These are phyloP conservation scores for Musca vetustissima DNA, from an alignment of 1,140 invertebrate species.

Conservation along the genomic window DNA sequence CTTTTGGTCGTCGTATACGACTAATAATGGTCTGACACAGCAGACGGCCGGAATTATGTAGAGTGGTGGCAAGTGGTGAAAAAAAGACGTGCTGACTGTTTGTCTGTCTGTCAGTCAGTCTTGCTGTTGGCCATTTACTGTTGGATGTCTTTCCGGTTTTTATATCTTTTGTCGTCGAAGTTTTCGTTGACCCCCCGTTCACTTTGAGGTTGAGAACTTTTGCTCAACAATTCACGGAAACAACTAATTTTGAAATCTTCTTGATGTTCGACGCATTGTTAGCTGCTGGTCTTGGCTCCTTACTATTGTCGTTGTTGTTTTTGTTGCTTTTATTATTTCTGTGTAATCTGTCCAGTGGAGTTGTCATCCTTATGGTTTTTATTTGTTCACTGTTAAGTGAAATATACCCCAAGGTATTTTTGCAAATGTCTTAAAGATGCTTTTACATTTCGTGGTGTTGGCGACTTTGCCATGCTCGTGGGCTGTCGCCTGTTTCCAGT, in stretches of 20 bases:
- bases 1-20: neutral
- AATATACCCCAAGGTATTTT: slow-evolving; percentile 7
- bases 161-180: neutral
- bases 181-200: neutral
- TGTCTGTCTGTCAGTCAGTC: neutral
- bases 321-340: neutral
- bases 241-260: slow-evolving; percentile 18
- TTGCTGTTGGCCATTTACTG: neutral
- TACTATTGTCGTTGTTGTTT: too few species aligned
- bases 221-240: slow-evolving; percentile 13
- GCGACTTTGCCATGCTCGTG: too few species aligned
- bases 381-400: slow-evolving; percentile 2
- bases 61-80: too few species aligned
- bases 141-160: neutral
- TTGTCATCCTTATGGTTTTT: slow-evolving; percentile 13
- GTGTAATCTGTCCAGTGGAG: neutral
- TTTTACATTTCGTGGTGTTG: neutral
- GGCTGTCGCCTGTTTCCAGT: neutral
- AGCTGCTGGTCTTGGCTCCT: too few species aligned
- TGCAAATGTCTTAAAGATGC: too few species aligned
- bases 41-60: too few species aligned
- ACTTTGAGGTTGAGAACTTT: neutral
- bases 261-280: neutral
- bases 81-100: too few species aligned
- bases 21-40: neutral